phyloP scores from a whole-genome alignment of 2,113 vertebrate species.

The Melierax canorus region DNA sequence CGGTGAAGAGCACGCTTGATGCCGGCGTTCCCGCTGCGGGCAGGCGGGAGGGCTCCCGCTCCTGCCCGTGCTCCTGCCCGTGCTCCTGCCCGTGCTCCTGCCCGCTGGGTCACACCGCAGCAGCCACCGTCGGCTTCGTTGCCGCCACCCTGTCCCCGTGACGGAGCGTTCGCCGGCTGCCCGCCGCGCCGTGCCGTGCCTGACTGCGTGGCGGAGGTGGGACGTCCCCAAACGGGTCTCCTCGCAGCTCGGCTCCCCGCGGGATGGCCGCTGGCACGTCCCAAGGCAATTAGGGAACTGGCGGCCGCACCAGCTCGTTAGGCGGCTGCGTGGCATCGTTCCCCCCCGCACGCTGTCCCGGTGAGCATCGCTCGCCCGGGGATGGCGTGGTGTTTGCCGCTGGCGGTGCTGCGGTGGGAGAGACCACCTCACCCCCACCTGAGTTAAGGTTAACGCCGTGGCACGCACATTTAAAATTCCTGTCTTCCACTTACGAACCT shows the following conservation, averaged over 20 bases:
- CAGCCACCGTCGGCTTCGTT: rapidly evolving
- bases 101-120: rapidly evolving
- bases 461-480: neutral
- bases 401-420: neutral
- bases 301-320: neutral
- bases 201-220: rapidly evolving
- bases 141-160: too few relatives aligned
- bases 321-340: neutral
- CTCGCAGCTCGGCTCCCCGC: rapidly evolving
- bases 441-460: neutral
- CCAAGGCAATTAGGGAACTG: slow-evolving; percentile 34
- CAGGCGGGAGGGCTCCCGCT: neutral
- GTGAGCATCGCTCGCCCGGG: neutral
- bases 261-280: neutral
- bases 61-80: neutral
- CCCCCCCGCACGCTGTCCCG: neutral
- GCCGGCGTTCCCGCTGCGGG: neutral
- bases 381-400: neutral
- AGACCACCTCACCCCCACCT: neutral
- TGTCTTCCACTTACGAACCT: neutral
- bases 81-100: neutral
- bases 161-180: neutral
- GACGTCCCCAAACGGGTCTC: rapidly evolving
- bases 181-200: neutral
- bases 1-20: too few relatives aligned